phyloP scores from a whole-genome alignment of 2,888 invertebrate species.

The Encarsia formosa region DNA sequence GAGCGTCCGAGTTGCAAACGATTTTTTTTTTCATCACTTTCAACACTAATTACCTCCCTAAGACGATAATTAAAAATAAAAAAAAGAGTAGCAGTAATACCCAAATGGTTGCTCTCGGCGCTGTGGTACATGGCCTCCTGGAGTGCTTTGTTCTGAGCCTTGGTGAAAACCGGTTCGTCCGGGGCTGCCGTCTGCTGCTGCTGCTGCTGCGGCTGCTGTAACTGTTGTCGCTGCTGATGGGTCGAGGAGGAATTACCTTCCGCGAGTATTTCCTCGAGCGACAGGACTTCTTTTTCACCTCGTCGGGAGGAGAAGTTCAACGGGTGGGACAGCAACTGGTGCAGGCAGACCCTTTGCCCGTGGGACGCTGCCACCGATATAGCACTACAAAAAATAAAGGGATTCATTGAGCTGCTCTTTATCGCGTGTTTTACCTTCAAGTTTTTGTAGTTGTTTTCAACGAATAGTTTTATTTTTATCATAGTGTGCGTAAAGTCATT shows the following conservation, averaged over 20 bases:
- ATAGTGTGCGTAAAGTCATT: too few species aligned
- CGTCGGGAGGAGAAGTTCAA: conserved; percentile 56
- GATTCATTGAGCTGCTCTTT: not conserved
- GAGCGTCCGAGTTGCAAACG: too few species aligned
- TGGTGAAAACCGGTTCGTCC: conserved; percentile 58
- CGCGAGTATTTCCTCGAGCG: conserved; percentile 84
- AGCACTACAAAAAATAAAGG: conserved; percentile 58
- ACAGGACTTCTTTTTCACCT: conserved; percentile 69
- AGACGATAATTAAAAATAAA: too few species aligned
- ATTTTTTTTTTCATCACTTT: too few species aligned
- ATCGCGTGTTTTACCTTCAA: too few species aligned
- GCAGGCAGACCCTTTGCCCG: conserved; percentile 74
- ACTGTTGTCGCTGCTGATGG: conserved; percentile 29
- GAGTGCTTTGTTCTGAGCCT: conserved; percentile 77
- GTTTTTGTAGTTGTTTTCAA: not conserved
- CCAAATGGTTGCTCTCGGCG: conserved; percentile 84
- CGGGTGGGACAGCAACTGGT: conserved; percentile 73
- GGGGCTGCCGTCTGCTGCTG: conserved; percentile 5
- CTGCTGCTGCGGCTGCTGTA: conserved; percentile 27
- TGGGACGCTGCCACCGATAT: conserved; percentile 87
- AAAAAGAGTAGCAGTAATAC: too few species aligned
- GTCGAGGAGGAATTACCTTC: conserved; percentile 61
- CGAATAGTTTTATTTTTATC: not conserved
- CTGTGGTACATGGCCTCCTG: conserved; percentile 95
- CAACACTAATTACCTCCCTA: too few species aligned